Evolutionary conservation across 2,113 vertebrate species (phyloP).

Genomic region (Syrmaticus mikado): DNA sequence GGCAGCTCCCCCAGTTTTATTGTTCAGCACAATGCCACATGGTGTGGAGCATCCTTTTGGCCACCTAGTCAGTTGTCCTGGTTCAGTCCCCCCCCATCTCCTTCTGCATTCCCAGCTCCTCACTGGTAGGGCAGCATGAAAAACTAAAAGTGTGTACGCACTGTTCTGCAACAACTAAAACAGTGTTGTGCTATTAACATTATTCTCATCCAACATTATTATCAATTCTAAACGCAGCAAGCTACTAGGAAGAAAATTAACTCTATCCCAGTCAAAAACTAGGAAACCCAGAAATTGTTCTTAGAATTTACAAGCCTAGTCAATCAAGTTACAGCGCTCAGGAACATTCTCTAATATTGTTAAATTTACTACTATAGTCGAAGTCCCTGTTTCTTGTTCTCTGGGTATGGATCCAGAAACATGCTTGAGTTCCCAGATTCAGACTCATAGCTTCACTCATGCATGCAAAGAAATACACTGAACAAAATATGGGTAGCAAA

Average conservation of each 20-base stretch:
- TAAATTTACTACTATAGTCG: neutral
- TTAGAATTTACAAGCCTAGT: neutral
- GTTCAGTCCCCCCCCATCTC: neutral
- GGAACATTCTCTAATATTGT: neutral
- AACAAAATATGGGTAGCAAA: neutral
- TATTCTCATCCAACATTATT: neutral
- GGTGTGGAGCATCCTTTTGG: neutral
- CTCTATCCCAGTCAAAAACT: neutral
- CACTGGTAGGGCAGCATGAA: neutral
- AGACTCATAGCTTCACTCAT: neutral
- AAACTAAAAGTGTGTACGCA: neutral
- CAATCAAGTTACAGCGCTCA: neutral
- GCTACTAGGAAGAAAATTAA: neutral
- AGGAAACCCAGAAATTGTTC: neutral
- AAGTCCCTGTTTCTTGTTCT: neutral
- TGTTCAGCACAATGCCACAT: neutral
- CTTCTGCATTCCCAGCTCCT: neutral
- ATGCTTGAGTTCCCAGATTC: neutral
- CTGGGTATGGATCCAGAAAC: neutral
- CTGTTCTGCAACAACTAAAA: neutral
- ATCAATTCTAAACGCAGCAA: neutral
- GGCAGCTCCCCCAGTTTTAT: neutral
- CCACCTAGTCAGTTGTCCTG: neutral
- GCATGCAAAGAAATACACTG: neutral
- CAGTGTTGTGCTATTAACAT: neutral